Conservation (phyloP, 2,888 invertebrate species). For the Fragum fragum region DNA sequence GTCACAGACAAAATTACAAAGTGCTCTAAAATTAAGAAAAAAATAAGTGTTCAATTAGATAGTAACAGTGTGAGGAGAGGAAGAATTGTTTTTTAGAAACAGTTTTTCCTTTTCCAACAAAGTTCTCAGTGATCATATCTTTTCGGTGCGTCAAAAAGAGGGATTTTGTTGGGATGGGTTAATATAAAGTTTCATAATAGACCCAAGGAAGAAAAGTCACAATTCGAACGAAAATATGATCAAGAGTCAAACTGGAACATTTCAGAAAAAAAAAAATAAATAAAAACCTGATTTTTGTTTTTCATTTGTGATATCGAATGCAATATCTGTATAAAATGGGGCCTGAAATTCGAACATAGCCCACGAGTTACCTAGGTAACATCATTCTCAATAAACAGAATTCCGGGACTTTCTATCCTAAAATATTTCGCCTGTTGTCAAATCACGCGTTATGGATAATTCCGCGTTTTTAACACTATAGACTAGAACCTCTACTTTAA, state of each 20-base stretch:
- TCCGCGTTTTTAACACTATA: no score
- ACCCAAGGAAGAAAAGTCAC: no score
- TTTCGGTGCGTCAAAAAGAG: not conserved
- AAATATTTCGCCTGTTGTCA: conserved; percentile 10
- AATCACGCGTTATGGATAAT: conserved; percentile 3
- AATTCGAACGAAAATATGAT: no score
- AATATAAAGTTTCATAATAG: no score
- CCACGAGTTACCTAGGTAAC: conserved; percentile 13
- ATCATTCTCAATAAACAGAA: conserved; percentile 19
- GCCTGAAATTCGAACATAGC: not conserved
- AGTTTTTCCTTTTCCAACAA: conserved; percentile 6
- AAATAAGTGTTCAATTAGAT: no score
- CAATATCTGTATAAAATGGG: conserved; percentile 7
- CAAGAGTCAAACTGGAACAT: no score
- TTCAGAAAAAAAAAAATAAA: no score
- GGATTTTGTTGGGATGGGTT: not conserved
- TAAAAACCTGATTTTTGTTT: no score
- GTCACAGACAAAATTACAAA: no score
- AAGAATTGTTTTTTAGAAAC: not conserved
- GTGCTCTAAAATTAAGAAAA: no score
- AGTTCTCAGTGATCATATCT: not conserved
- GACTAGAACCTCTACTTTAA: no score
- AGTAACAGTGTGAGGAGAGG: no score
- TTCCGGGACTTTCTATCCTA: conserved; percentile 1
- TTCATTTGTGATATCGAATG: not conserved